These are phyloP conservation scores for Drosophila kanapiae DNA, from an alignment of 1,140 invertebrate genomes.

Conservation along the genomic window DNA sequence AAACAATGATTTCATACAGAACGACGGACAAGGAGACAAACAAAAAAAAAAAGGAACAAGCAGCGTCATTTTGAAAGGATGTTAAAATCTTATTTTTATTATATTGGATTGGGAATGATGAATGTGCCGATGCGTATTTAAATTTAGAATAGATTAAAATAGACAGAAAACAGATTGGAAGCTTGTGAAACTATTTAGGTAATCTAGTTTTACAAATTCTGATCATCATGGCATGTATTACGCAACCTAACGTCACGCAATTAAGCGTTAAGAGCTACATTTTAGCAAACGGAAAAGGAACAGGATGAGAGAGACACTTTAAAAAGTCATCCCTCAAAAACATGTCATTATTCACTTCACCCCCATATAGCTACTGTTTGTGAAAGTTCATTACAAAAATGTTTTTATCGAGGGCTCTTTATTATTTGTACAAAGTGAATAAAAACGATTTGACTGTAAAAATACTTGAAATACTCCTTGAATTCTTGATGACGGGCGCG, in stretches of 20 bases:
- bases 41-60: too few species aligned
- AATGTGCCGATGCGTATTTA: too few species aligned
- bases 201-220: too few species aligned
- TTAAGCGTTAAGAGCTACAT: slow-evolving; percentile 32
- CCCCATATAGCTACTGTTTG: slow-evolving; percentile 37
- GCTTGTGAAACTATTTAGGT: too few species aligned
- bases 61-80: too few species aligned
- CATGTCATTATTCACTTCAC: slow-evolving; percentile 18
- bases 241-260: slow-evolving; percentile 15
- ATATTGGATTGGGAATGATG: too few species aligned
- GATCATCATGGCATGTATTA: slow-evolving; percentile 15
- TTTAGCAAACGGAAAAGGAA: neutral
- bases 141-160: too few species aligned
- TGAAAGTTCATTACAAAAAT: slow-evolving; percentile 48
- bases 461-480: slow-evolving; percentile 77
- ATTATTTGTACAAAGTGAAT: slow-evolving; percentile 78
- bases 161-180: too few species aligned
- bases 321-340: slow-evolving; percentile 55
- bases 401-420: slow-evolving; percentile 53
- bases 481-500: slow-evolving; percentile 55
- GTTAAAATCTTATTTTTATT: too few species aligned
- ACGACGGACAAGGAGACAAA: too few species aligned
- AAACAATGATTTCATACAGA: too few species aligned
- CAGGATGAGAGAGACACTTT: neutral
- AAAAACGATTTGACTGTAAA: slow-evolving; percentile 83